Evolutionary conservation across 2,888 invertebrate genomes (phyloP), one percentile per base, ranked within the genome.

Genomic region (Melanostoma scalare): DNA sequence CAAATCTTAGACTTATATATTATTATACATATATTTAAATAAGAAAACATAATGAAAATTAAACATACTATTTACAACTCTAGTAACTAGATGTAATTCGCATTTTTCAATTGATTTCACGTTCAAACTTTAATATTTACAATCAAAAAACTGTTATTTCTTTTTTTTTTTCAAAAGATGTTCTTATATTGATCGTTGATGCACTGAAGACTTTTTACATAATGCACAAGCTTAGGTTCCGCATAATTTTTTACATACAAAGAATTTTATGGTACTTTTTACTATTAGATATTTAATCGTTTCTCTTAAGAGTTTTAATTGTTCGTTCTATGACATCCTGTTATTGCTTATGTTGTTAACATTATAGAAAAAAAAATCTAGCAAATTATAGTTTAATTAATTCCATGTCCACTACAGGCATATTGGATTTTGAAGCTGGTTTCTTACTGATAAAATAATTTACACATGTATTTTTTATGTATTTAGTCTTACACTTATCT

Each of bases 1-100:
- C 81, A 81, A 81, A 76, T 46, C 50, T 61, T 81, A 81, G 81
- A 77, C 71, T 72, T 33, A 77, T 67, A 72, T 48, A 20, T 20
- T 20, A 20, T 20, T 20, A 20, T 67, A 65, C 42, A 75, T 71
- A 75, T 56, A 60, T 67, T 56, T 55, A 6, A 36, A 55, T 60
- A 76, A 65, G 42, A 67, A 58, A 52, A 79, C 30, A 53, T 46
- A 65, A 50, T 33, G 35, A 67, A 56, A 72, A 52, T 53, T 52
- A 74, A 68, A 58, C 53, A 65, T 71, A 67, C 77, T 77, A 77
- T 77, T 82, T 73, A 77, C 77, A 77, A 55, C 6, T 77, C 53
- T 48, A 71, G 50, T 48, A 35, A 69, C n/a, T 71, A 75, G 46
- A 44, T 4, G 6, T 46, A 53, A 35, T 30, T 48, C 46, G 4